Conservation (phyloP, 2,888 invertebrate genomes). For the Caenorhabditis plicata region DNA sequence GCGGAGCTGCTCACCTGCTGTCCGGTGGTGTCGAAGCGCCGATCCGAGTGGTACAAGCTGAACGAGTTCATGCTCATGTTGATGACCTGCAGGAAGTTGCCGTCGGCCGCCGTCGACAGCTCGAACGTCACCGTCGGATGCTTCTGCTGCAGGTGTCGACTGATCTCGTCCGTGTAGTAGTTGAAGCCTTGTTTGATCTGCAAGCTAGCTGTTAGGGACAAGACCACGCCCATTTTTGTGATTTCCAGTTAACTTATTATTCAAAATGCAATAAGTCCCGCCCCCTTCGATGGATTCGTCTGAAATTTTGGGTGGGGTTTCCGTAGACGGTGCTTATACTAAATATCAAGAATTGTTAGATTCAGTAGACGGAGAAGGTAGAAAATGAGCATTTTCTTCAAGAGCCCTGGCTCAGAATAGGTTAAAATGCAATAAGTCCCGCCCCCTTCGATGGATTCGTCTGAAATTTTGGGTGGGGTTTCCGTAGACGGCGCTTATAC, state of each 20-base stretch:
- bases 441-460: not conserved
- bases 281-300: not conserved
- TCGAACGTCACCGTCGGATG: constrained; percentile 39
- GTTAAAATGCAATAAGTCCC: not conserved
- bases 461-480: too few species aligned
- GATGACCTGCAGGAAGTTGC: constrained; percentile 96
- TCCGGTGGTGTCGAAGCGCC: constrained; percentile 96
- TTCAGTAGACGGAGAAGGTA: too few species aligned
- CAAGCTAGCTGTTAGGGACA: constrained; percentile 10
- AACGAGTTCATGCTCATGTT: constrained; percentile 69
- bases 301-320: too few species aligned
- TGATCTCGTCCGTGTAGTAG: constrained; percentile 36
- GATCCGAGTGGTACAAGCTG: constrained; percentile 93
- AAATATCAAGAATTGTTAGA: too few species aligned
- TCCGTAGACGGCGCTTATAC: too few species aligned
- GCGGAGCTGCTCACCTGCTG: constrained; percentile 72
- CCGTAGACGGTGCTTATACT: too few species aligned
- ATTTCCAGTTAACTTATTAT: not conserved
- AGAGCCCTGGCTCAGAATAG: too few species aligned
- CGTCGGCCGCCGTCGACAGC: constrained; percentile 74
- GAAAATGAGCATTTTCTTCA: too few species aligned
- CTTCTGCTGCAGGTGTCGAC: constrained; percentile 22
- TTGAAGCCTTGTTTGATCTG: constrained; percentile 44
- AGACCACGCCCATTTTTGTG: not conserved
- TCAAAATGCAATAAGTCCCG: not conserved